Conservation (phyloP, 2,113 vertebrate species). For the Camelus bactrianus region DNA sequence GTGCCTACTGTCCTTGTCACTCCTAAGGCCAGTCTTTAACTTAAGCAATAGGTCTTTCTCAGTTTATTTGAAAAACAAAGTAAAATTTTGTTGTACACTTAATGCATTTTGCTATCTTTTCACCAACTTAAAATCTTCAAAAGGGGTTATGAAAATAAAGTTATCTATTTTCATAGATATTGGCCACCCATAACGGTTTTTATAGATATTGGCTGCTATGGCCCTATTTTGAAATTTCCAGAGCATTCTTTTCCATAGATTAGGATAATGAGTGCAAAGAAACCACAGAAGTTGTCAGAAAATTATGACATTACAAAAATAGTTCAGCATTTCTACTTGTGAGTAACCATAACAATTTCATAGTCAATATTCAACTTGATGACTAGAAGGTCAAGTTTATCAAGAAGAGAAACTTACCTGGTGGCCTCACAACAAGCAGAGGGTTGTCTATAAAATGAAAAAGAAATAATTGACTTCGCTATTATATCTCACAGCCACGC, state of each 20-base stretch:
- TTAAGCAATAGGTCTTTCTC: neutral
- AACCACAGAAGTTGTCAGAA: neutral
- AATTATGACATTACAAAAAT: neutral
- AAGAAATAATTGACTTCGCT: conserved; percentile 41
- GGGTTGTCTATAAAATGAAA: conserved; percentile 88
- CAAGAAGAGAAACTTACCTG: conserved; percentile 90
- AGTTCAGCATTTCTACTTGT: neutral
- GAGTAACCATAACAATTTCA: neutral
- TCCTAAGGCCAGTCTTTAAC: neutral
- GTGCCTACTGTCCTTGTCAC: neutral
- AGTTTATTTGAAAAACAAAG: neutral
- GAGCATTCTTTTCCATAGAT: neutral
- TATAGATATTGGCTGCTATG: neutral
- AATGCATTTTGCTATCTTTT: neutral
- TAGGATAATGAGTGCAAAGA: neutral
- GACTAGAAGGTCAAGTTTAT: neutral
- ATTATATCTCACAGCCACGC: neutral
- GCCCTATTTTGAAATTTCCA: neutral
- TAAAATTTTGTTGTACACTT: neutral
- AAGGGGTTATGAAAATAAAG: neutral
- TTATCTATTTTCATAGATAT: neutral
- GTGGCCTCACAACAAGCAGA: conserved; percentile 94
- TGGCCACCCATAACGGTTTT: neutral
- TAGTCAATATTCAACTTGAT: neutral
- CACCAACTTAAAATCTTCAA: neutral